These are phyloP conservation scores for Empis stercorea DNA, from an alignment of 2,888 invertebrate genomes.

Conservation along the genomic window DNA sequence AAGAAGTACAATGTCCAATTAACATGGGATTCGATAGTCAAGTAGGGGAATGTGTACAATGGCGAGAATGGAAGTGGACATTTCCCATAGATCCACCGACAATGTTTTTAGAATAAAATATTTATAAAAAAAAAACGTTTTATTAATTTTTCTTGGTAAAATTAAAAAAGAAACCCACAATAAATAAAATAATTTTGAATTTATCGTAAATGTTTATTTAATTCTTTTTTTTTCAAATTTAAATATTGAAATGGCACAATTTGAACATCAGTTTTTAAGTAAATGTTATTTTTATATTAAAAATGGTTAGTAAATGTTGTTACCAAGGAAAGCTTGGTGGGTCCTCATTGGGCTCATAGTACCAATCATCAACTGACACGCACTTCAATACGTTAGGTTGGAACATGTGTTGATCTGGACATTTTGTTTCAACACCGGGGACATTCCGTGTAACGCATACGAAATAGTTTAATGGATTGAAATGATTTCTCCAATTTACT, in stretches of 20 bases:
- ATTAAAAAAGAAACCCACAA: too few relatives aligned
- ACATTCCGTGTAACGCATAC: background rate
- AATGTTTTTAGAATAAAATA: conserved; percentile 8
- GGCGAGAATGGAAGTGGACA: conserved; percentile 30
- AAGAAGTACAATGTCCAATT: too few relatives aligned
- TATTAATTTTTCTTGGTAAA: too few relatives aligned
- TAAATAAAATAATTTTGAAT: too few relatives aligned
- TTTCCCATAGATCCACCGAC: conserved; percentile 26
- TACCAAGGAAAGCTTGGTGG: conserved; percentile 2
- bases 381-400: background rate
- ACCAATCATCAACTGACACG: conserved; percentile 4
- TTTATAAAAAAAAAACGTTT: too few relatives aligned
- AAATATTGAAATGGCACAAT: too few relatives aligned
- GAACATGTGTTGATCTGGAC: background rate
- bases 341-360: background rate
- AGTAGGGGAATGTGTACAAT: conserved; percentile 23
- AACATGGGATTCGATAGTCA: too few relatives aligned
- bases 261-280: too few relatives aligned
- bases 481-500: conserved; percentile 6
- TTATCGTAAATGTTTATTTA: too few relatives aligned
- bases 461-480: conserved; percentile 7
- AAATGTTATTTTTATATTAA: too few relatives aligned
- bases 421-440: background rate
- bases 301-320: too few relatives aligned
- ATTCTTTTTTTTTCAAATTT: too few relatives aligned